phyloP scores from a whole-genome alignment of 2,113 vertebrate genomes.

The Paradoxurus hermaphroditus region DNA sequence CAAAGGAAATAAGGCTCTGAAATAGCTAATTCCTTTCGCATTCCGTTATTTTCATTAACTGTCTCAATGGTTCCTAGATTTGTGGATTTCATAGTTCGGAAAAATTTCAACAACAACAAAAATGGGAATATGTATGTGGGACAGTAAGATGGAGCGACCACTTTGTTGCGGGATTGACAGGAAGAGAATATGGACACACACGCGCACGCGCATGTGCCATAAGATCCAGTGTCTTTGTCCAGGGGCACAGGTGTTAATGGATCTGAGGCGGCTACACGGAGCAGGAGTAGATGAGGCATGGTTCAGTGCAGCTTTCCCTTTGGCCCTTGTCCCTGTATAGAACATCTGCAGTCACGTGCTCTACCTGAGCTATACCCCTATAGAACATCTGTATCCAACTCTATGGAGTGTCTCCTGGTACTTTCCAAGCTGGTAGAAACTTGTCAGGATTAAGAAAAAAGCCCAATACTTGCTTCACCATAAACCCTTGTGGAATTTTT shows the following conservation, averaged over 20 bases:
- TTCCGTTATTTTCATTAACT: background rate
- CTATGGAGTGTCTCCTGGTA: rapidly evolving
- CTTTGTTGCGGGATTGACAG: background rate
- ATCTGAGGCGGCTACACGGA: background rate
- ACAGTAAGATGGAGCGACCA: background rate
- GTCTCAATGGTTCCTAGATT: background rate
- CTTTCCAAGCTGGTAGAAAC: background rate
- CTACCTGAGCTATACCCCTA: no score
- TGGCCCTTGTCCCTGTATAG: background rate
- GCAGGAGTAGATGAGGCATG: rapidly evolving
- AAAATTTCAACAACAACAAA: background rate
- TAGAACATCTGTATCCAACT: background rate
- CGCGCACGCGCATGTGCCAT: rapidly evolving
- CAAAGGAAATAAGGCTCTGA: background rate
- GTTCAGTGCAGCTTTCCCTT: background rate
- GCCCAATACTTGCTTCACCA: background rate
- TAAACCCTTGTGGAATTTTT: background rate
- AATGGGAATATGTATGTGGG: background rate
- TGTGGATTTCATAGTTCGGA: background rate
- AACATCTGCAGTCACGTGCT: no score
- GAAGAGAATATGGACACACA: background rate
- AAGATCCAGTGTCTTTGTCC: background rate
- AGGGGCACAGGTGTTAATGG: background rate
- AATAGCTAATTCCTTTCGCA: background rate
- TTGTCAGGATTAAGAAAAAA: background rate